phyloP scores from a whole-genome alignment of 2,888 invertebrate species.

The Cephus pygmeus region DNA sequence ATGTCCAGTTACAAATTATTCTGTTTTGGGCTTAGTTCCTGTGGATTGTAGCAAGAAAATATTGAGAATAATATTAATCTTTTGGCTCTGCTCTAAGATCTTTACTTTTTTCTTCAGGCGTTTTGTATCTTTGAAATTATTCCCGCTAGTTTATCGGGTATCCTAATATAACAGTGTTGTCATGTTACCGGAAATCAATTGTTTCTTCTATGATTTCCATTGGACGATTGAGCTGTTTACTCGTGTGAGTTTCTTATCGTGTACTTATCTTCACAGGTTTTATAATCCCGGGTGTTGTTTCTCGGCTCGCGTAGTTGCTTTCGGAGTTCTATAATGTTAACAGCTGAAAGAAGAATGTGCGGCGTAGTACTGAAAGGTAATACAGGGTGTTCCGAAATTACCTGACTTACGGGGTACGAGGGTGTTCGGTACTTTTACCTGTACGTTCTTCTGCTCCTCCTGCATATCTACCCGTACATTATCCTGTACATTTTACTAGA shows the following conservation, averaged over 20 bases:
- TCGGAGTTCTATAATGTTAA: neutral
- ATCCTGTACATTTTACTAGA: too few species aligned
- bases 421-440: too few species aligned
- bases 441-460: too few species aligned
- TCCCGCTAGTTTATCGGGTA: neutral
- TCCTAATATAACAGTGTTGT: neutral
- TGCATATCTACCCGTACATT: too few species aligned
- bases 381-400: neutral
- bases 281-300: neutral
- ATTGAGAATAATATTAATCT: neutral
- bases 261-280: neutral
- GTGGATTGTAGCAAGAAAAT: neutral
- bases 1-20: neutral
- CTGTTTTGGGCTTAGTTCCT: neutral
- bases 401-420: too few species aligned
- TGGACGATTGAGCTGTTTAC: neutral
- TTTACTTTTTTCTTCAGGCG: neutral
- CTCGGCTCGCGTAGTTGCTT: neutral
- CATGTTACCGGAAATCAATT: neutral
- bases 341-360: neutral
- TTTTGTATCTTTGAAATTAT: neutral
- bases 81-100: neutral
- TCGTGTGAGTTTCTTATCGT: neutral
- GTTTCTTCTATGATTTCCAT: neutral
- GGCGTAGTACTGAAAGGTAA: conserved; percentile 23